phyloP scores from a whole-genome alignment of 2,113 vertebrate species.

The Oriolus oriolus region DNA sequence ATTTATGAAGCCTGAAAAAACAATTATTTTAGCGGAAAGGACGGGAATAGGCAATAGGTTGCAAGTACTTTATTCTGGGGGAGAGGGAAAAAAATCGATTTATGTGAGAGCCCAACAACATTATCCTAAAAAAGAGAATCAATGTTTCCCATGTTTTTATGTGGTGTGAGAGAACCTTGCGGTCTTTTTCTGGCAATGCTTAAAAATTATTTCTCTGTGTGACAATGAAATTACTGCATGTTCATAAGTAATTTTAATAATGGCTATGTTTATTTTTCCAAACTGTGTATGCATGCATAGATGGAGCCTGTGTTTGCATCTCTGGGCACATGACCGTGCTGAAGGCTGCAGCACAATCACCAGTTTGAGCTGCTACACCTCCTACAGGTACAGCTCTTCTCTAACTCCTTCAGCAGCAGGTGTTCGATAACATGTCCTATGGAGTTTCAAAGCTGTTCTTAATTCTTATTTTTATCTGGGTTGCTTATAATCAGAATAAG shows the following conservation, averaged over 20 bases:
- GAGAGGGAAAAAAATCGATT: slow-evolving; percentile 9
- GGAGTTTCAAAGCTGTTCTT: neutral
- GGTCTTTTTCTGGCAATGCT: neutral
- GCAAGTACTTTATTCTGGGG: neutral
- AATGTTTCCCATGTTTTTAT: slow-evolving; percentile 1
- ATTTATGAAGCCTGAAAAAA: slow-evolving; percentile 1
- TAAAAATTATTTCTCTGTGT: slow-evolving; percentile 1
- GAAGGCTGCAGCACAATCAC: neutral
- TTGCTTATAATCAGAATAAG: neutral
- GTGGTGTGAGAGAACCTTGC: neutral
- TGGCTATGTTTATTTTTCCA: neutral
- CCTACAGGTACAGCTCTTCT: neutral
- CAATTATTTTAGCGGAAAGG: slow-evolving; percentile 45
- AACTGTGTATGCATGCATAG: neutral
- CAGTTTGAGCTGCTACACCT: neutral
- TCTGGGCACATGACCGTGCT: neutral
- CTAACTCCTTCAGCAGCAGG: neutral
- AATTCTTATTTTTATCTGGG: neutral
- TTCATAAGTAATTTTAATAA: neutral
- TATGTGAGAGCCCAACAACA: slow-evolving; percentile 8
- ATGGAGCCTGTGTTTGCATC: neutral
- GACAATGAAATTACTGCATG: neutral
- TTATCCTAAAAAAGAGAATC: slow-evolving; percentile 24
- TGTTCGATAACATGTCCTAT: neutral
- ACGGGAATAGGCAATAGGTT: neutral